phyloP scores from a whole-genome alignment of 2,888 invertebrate genomes.

The Agrotis puta region DNA sequence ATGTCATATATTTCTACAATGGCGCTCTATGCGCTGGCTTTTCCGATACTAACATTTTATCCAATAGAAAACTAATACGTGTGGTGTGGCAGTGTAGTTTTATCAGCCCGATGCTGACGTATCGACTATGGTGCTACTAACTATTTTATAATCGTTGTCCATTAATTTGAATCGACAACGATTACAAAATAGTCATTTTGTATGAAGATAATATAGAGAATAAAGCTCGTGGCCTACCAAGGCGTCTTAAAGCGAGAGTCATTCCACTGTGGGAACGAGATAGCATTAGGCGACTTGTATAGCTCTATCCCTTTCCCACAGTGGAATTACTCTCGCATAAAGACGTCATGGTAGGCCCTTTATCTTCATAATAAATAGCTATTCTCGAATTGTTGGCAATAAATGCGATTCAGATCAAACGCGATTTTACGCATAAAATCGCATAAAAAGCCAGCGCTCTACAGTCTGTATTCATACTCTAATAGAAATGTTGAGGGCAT shows the following conservation, averaged over 20 bases:
- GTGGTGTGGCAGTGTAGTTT: not conserved
- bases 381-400: too few relatives aligned
- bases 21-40: conserved; percentile 46
- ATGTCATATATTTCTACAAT: not conserved
- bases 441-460: conserved; percentile 50
- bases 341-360: too few relatives aligned
- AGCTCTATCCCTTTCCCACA: too few relatives aligned
- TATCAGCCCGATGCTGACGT: not conserved
- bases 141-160: too few relatives aligned
- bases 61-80: not conserved
- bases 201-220: not conserved
- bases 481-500: conserved; percentile 44
- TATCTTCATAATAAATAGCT: too few relatives aligned
- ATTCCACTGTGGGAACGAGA: too few relatives aligned
- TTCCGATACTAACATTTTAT: not conserved
- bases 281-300: too few relatives aligned
- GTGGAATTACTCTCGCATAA: too few relatives aligned
- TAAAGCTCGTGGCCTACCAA: too few relatives aligned
- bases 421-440: not conserved
- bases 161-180: not conserved
- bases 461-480: conserved; percentile 49
- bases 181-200: not conserved
- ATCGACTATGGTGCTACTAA: not conserved
- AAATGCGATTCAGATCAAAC: not conserved
- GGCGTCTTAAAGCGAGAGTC: too few relatives aligned